Evolutionary conservation across 2,888 invertebrate species (phyloP), one percentile per base, ranked within the genome.

Genomic region (Hypsopygia costalis): DNA sequence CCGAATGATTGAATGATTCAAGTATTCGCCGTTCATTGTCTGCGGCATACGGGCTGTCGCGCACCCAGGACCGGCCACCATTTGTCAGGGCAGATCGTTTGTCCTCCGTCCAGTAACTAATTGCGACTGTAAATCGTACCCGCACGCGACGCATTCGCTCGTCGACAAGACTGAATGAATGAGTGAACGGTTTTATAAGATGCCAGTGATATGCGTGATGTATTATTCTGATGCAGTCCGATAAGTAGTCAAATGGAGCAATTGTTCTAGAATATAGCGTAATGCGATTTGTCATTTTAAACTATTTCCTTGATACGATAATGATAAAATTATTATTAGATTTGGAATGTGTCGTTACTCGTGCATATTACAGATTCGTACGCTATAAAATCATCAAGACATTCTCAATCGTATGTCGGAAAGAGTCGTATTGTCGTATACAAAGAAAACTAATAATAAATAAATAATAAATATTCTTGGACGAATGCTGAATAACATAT

Each of bases 51-150:
- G 61, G 67, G 69, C 67, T 62, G 63, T 58, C 46, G 58, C 65
- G 59, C 60, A 62, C 62, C 43, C 52, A 51, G 51, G 52, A 68
- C 62, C 62, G 55, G 55, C 58, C 49, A 58, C 68, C 76, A 80
- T 81, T 80, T 72, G 72, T 81, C 78, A 81, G 71, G 47, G 59
- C 58, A 60, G 67, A 70, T 78, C 81, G 79, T 80, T 79, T 75
- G 79, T 79, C 78, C 72, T 61, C 64, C 72, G 75, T 73, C 73
- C 70, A 80, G 74, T 81, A 81, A 82, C 81, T 82, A 82, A 82
- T 82, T 81, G 79, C 73, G 45, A 75, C 67, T 76, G 80, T 81
- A 81, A 81, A 81, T 82, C 77, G 75, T 78, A 62, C 64, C 62
- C 59, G 64, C 69, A 61, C 67, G 64, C 72, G 69, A 62, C 64